These are phyloP conservation scores for Spicauda simplicius DNA, from an alignment of 2,888 invertebrate genomes.

Conservation along the genomic window DNA sequence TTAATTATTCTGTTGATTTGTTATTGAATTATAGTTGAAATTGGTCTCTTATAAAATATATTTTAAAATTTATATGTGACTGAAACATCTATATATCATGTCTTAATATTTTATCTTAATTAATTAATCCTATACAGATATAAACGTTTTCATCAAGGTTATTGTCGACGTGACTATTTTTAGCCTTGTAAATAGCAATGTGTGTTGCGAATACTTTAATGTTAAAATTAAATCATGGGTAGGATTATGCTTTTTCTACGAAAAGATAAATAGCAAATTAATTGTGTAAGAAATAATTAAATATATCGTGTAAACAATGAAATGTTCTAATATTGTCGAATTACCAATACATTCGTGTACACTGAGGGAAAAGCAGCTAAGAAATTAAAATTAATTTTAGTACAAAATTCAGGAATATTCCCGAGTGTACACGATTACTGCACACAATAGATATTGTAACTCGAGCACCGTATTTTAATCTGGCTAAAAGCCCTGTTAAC, in stretches of 20 bases:
- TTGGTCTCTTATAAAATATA: not conserved
- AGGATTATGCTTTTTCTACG: constrained; percentile 16
- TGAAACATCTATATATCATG: constrained; percentile 8
- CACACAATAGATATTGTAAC: constrained; percentile 56
- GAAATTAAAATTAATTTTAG: constrained; percentile 24
- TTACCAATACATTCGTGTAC: constrained; percentile 66
- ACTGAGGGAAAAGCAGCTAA: constrained; percentile 45
- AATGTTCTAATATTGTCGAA: constrained; percentile 68
- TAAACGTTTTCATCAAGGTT: constrained; percentile 6
- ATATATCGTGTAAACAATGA: constrained; percentile 32
- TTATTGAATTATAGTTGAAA: constrained; percentile 12
- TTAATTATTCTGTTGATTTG: constrained; percentile 13
- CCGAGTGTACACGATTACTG: constrained; percentile 55
- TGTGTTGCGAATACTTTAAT: constrained; percentile 7
- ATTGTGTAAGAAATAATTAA: constrained; percentile 4
- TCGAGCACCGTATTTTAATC: constrained; percentile 61
- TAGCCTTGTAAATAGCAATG: constrained; percentile 30
- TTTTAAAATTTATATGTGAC: constrained; percentile 5
- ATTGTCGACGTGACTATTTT: constrained; percentile 11
- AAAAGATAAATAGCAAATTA: constrained; percentile 6
- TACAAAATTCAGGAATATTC: constrained; percentile 32
- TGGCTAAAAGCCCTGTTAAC: constrained; percentile 60
- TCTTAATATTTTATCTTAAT: constrained; percentile 12
- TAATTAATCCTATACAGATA: not conserved
- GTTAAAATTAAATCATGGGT: constrained; percentile 26